Evolutionary conservation across 2,113 vertebrate species (phyloP).

Genomic region (Leucoraja erinaceus): DNA sequence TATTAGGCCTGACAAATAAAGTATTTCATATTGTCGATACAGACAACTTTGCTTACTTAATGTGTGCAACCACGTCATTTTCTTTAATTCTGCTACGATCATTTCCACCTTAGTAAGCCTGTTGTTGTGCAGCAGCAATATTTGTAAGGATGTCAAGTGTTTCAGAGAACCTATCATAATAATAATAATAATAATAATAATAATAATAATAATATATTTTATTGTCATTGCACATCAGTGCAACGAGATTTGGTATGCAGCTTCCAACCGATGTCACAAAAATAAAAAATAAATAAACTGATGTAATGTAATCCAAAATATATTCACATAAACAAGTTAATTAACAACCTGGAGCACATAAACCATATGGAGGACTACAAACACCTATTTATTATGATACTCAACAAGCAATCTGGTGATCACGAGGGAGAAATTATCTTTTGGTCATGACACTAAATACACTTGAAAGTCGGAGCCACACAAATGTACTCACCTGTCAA

Average conservation of each 20-base stretch:
- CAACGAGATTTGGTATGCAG: no score
- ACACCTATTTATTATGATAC: background rate
- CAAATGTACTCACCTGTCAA: no score
- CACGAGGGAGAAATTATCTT: no score
- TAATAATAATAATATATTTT: no score
- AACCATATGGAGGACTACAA: background rate
- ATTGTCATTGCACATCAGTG: no score
- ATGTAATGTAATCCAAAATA: slow-evolving; percentile 19
- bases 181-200: no score
- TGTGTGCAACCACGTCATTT: slow-evolving; percentile 56
- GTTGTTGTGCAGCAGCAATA: slow-evolving; percentile 64
- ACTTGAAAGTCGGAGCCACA: no score
- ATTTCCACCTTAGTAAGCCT: slow-evolving; percentile 53
- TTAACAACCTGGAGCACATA: background rate
- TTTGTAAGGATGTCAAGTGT: slow-evolving; percentile 50
- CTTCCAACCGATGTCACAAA: no score
- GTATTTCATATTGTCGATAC: background rate
- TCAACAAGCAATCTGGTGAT: background rate
- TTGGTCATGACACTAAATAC: no score
- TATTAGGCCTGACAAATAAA: background rate
- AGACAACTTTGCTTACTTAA: slow-evolving; percentile 54
- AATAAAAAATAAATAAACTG: no score
- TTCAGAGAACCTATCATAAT: slow-evolving; percentile 59
- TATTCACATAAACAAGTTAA: background rate
- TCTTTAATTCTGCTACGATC: slow-evolving; percentile 61